phyloP scores from a whole-genome alignment of 2,888 invertebrate species.

The Anoplius nigerrimus region DNA sequence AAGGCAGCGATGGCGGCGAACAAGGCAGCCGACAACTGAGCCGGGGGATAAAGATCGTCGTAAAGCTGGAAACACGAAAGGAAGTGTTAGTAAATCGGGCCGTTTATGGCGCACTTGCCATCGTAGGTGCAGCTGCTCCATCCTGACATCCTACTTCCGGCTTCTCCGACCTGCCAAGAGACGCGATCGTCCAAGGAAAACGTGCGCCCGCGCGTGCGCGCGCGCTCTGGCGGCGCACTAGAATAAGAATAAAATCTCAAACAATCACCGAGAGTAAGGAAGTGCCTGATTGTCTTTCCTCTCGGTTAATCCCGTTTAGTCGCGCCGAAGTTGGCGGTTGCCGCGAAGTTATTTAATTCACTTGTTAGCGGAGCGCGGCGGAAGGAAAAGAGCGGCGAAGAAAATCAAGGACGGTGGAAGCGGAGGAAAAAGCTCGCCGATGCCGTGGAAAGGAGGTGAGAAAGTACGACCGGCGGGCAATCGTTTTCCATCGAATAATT shows the following conservation, averaged over 20 bases:
- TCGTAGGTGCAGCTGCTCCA: slow-evolving; percentile 31
- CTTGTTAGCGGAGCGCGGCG: neutral
- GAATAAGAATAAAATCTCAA: too few relatives aligned
- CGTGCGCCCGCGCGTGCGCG: neutral
- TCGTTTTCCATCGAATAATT: slow-evolving; percentile 24
- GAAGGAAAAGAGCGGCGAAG: neutral
- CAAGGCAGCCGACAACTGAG: neutral
- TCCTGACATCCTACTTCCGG: slow-evolving; percentile 11
- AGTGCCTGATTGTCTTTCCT: slow-evolving; percentile 33
- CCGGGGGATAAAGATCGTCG: neutral
- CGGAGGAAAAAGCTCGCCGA: too few relatives aligned
- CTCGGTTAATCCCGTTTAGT: slow-evolving; percentile 34
- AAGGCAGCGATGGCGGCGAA: too few relatives aligned
- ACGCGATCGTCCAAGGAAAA: slow-evolving; percentile 1
- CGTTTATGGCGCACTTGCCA: slow-evolving; percentile 14
- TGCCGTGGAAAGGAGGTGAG: neutral
- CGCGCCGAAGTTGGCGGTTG: neutral
- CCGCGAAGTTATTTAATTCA: slow-evolving; percentile 5
- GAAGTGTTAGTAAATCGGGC: slow-evolving; percentile 18
- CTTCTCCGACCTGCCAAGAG: neutral
- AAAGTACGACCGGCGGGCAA: slow-evolving; percentile 4
- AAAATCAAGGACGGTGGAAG: neutral
- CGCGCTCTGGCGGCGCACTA: slow-evolving; percentile 2
- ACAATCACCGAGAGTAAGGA: too few relatives aligned
- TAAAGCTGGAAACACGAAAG: slow-evolving; percentile 1